These are phyloP conservation scores for Coelopa pilipes DNA, from an alignment of 2,888 invertebrate species.

Conservation along the genomic window DNA sequence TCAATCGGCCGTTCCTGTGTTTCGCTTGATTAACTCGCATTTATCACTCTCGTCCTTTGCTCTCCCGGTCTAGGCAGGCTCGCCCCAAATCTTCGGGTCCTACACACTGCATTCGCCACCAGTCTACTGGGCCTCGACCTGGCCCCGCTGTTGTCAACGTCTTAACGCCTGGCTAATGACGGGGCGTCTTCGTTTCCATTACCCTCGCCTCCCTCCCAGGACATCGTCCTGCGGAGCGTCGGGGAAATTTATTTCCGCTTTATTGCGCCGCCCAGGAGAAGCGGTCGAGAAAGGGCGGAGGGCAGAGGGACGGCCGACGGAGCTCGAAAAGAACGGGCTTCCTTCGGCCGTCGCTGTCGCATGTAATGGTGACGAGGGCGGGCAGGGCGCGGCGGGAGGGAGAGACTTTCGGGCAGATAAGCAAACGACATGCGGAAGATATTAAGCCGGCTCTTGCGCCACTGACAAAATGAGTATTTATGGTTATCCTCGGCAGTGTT, in stretches of 20 bases:
- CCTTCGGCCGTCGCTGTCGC: background rate
- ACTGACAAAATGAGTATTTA: conserved; percentile 39
- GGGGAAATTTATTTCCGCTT: conserved; percentile 4
- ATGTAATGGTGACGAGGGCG: background rate
- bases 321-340: background rate
- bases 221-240: conserved; percentile 8
- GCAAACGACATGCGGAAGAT: conserved; percentile 60
- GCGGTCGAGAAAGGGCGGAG: background rate
- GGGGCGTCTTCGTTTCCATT: conserved; percentile 1
- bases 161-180: background rate
- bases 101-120: background rate
- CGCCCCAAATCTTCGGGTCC: no score
- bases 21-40: conserved; percentile 4
- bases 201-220: background rate
- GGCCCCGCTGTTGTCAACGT: background rate
- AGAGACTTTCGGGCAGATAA: conserved; percentile 50
- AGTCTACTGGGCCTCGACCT: background rate
- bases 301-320: background rate
- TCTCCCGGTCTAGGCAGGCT: no score
- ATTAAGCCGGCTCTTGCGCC: conserved; percentile 39
- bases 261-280: conserved; percentile 4
- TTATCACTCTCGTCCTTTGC: background rate
- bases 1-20: background rate
- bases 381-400: background rate
- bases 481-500: conserved; percentile 35